phyloP scores from a whole-genome alignment of 1,140 invertebrate genomes.

The Melanaphis sacchari region DNA sequence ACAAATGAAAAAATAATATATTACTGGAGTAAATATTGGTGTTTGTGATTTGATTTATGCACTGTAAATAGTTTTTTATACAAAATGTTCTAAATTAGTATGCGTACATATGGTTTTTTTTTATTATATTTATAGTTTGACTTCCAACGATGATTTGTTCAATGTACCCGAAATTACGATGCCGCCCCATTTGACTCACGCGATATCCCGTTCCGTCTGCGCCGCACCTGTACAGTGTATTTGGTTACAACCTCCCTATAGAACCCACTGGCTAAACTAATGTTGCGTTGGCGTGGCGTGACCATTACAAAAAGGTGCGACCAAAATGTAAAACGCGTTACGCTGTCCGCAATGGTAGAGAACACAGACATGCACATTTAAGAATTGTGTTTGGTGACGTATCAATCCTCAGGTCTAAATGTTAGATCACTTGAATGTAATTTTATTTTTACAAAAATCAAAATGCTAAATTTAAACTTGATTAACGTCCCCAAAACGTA shows the following conservation, averaged over 20 bases:
- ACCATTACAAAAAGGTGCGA: not conserved
- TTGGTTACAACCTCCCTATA: not conserved
- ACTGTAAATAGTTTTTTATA: not conserved
- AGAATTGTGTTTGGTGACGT: too few relatives aligned
- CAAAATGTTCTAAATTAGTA: not conserved
- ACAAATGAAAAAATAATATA: not conserved
- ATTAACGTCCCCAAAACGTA: not conserved
- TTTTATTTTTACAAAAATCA: too few relatives aligned
- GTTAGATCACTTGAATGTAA: too few relatives aligned
- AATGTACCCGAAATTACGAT: not conserved
- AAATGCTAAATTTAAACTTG: too few relatives aligned
- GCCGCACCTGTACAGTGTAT: not conserved
- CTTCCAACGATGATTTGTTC: not conserved
- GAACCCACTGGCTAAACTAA: too few relatives aligned
- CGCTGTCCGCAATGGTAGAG: too few relatives aligned
- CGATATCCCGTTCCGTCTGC: not conserved
- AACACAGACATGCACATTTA: too few relatives aligned
- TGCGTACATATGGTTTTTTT: not conserved
- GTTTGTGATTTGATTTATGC: not conserved
- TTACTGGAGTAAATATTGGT: not conserved
- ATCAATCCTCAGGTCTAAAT: too few relatives aligned
- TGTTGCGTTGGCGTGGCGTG: not conserved
- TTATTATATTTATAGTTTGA: not conserved
- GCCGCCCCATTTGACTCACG: not conserved
- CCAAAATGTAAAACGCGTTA: not conserved